Percentiles rank a stretch among this genome's conserved stretches.
Conservation (phyloP, 2,888 invertebrate genomes). For the Pediacus dermestoides region DNA sequence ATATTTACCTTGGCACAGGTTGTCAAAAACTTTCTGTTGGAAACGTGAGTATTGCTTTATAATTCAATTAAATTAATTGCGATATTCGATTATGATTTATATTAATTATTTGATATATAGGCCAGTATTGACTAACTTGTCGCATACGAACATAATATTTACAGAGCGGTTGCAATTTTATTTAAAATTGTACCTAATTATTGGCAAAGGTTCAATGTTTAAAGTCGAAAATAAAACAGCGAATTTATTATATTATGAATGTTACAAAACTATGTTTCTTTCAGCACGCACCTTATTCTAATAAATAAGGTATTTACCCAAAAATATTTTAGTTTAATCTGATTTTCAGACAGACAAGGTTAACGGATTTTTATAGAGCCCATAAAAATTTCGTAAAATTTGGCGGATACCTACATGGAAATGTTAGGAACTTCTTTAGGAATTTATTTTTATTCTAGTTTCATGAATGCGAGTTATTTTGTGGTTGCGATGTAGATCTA, state of each 20-base stretch:
- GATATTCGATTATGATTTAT: neutral
- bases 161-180: neutral
- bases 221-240: neutral
- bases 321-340: too few relatives aligned
- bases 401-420: too few relatives aligned
- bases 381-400: conserved; percentile 6
- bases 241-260: neutral
- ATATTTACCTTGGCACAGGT: too few relatives aligned
- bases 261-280: conserved; percentile 3
- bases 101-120: neutral
- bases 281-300: neutral
- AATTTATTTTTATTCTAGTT: too few relatives aligned
- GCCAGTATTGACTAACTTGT: conserved; percentile 2
- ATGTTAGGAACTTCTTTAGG: too few relatives aligned
- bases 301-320: too few relatives aligned
- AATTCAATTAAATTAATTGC: too few relatives aligned
- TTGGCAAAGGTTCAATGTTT: conserved; percentile 2
- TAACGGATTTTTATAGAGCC: conserved; percentile 5
- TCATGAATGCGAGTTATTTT: too few relatives aligned
- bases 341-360: too few relatives aligned
- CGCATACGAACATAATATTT: neutral
- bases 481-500: too few relatives aligned
- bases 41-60: too few relatives aligned
- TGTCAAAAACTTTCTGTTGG: too few relatives aligned
- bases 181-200: neutral